Evolutionary conservation across 2,888 invertebrate species (phyloP), one percentile per base, ranked within the genome.

Genomic region (Chymomyza caudatula): DNA sequence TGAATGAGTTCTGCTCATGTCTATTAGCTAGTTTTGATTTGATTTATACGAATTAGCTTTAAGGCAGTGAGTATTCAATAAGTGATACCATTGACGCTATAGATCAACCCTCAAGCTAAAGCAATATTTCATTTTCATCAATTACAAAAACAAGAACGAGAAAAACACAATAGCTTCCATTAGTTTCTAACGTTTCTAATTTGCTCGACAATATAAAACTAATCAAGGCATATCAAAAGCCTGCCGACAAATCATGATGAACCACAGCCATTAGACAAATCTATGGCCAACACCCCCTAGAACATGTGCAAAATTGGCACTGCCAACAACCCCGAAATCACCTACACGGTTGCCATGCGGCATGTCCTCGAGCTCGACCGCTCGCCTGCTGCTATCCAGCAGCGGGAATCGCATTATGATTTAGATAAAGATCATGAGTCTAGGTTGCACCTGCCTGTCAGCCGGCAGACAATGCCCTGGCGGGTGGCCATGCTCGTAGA

Each of bases 371-470:
- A 37, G 29, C 29, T 37, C 29, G 29, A 4, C 29, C 29, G 29
- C 11, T 37, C 29, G 29, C 29, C 29, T 11, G 29, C 29, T 37
- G 29, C 29, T 37, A 11, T 37, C 11, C 11, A 37, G 4, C 29
- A 2, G 2, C 11, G 29, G 29, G 29, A 11, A 37, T 11, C 29
- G 29, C 19, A 51, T 51, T 51, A 25, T 37, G 15, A 52, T 59
- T 55, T 22, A 53, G 73, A 70, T 69, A 72, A 56, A 71, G 73
- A 78, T 78, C 78, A 76, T 66, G 68, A 65, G 59, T 63, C 44
- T 51, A 13, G 29, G 52, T 19, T 73, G 81, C 84, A 80, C 78
- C 83, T 83, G 79, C 83, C 73, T 20, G 19, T 51, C 51, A 20
- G 19, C 17, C 62, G 15, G 37, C 22, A 4, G 19, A 77, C 74